Percentiles rank a stretch among this genome's conserved stretches.
Evolutionary conservation across 2,888 invertebrate genomes (phyloP).

Genomic region (Yponomeuta sedellus): DNA sequence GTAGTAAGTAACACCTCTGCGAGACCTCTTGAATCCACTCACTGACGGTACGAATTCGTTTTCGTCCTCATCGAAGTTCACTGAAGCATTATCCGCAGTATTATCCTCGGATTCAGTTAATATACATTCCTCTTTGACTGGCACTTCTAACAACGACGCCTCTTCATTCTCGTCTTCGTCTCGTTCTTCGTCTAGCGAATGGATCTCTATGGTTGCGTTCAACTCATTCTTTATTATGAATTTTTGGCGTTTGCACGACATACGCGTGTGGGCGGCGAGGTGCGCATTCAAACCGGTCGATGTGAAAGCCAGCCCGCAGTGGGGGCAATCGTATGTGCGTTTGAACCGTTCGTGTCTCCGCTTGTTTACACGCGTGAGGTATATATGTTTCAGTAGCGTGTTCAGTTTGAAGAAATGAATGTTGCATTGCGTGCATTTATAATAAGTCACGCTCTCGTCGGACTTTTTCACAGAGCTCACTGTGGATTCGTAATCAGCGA

Average conservation of each 20-base stretch:
- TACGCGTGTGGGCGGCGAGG: neutral
- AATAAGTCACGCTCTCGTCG: neutral
- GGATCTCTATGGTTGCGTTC: neutral
- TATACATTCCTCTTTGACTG: too few relatives aligned
- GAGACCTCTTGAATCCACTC: neutral
- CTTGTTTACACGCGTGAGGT: neutral
- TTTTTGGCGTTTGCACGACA: neutral
- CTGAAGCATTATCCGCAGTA: neutral
- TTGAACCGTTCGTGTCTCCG: neutral
- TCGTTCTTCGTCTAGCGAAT: neutral
- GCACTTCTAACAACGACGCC: too few relatives aligned
- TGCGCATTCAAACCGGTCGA: neutral
- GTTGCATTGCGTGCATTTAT: neutral
- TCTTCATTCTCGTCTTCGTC: neutral
- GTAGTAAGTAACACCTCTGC: neutral
- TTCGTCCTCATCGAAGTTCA: neutral
- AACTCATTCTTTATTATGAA: neutral
- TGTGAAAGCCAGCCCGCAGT: neutral
- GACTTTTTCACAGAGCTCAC: too few relatives aligned
- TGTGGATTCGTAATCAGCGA: too few relatives aligned
- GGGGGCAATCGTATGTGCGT: neutral
- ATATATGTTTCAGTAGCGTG: neutral
- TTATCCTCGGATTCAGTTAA: too few relatives aligned
- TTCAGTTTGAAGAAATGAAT: neutral
- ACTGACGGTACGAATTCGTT: neutral